These are phyloP conservation scores for Nansenia antarctica DNA, from an alignment of 2,113 vertebrate genomes.

Conservation along the genomic window DNA sequence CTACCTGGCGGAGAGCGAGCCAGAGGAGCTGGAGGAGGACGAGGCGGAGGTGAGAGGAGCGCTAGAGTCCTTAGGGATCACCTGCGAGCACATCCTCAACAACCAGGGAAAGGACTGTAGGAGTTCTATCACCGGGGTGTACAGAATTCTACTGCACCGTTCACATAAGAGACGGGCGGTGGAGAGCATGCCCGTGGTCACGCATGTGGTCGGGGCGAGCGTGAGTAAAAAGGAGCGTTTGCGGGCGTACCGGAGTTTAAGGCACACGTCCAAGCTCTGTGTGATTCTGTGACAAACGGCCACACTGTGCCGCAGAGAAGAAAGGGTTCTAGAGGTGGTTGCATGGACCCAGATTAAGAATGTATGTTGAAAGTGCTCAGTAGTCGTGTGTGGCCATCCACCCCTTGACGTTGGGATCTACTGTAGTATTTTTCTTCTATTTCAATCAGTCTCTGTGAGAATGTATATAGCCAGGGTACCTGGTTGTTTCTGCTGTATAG, in stretches of 20 bases:
- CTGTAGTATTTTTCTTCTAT: slow-evolving; percentile 40
- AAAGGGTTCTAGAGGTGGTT: too few species aligned
- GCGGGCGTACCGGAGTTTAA: slow-evolving; percentile 76
- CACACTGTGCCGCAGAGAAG: too few species aligned
- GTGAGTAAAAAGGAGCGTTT: slow-evolving; percentile 74
- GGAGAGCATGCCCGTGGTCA: slow-evolving; percentile 78
- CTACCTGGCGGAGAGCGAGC: slow-evolving; percentile 79
- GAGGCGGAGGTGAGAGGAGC: slow-evolving; percentile 83
- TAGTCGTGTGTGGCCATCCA: too few species aligned
- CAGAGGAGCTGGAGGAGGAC: slow-evolving; percentile 78
- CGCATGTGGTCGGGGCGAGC: slow-evolving; percentile 57
- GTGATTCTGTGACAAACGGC: slow-evolving; percentile 82
- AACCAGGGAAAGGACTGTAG: slow-evolving; percentile 85
- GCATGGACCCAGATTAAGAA: neutral
- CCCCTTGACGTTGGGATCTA: slow-evolving; percentile 49
- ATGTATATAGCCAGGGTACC: too few species aligned
- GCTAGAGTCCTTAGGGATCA: slow-evolving; percentile 86
- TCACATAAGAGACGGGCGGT: slow-evolving; percentile 83
- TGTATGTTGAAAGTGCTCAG: slow-evolving; percentile 25
- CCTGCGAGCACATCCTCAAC: slow-evolving; percentile 87
- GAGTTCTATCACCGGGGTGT: slow-evolving; percentile 90
- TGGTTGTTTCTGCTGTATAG: too few species aligned
- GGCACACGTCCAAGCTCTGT: slow-evolving; percentile 93
- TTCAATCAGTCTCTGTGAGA: slow-evolving; percentile 41
- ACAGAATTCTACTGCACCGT: slow-evolving; percentile 89